These are phyloP conservation scores for Scylla paramamosain DNA, from an alignment of 1,140 invertebrate genomes.

Conservation along the genomic window DNA sequence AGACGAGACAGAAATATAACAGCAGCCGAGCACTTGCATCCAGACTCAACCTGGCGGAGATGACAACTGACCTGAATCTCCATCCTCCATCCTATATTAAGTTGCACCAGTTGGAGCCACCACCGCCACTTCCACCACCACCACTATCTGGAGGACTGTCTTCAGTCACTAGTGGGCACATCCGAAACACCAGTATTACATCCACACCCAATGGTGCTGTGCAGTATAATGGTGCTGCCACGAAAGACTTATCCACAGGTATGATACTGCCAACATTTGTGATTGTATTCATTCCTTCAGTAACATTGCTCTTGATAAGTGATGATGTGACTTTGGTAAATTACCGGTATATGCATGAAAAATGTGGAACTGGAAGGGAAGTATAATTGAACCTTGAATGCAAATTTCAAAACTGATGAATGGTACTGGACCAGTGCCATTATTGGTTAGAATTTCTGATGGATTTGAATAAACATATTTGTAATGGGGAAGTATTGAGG, in stretches of 20 bases:
- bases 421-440: too few relatives aligned
- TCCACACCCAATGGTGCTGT: conserved; percentile 50
- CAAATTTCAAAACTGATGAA: too few relatives aligned
- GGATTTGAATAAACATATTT: too few relatives aligned
- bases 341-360: too few relatives aligned
- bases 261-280: not conserved
- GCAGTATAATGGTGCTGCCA: conserved; percentile 1
- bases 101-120: conserved; percentile 79
- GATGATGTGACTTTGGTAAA: too few relatives aligned
- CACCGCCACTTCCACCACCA: conserved; percentile 36
- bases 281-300: too few relatives aligned
- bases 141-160: not conserved
- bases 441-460: too few relatives aligned
- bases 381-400: too few relatives aligned
- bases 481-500: too few relatives aligned
- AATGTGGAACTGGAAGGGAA: too few relatives aligned
- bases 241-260: conserved; percentile 44
- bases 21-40: conserved; percentile 80
- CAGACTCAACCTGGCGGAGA: conserved; percentile 80
- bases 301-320: too few relatives aligned
- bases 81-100: conserved; percentile 80
- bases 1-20: conserved; percentile 80
- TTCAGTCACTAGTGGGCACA: not conserved
- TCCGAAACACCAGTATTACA: not conserved
- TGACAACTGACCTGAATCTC: conserved; percentile 80